These are phyloP conservation scores for Aleiodes alternator DNA, from an alignment of 2,888 invertebrate genomes.

Conservation along the genomic window DNA sequence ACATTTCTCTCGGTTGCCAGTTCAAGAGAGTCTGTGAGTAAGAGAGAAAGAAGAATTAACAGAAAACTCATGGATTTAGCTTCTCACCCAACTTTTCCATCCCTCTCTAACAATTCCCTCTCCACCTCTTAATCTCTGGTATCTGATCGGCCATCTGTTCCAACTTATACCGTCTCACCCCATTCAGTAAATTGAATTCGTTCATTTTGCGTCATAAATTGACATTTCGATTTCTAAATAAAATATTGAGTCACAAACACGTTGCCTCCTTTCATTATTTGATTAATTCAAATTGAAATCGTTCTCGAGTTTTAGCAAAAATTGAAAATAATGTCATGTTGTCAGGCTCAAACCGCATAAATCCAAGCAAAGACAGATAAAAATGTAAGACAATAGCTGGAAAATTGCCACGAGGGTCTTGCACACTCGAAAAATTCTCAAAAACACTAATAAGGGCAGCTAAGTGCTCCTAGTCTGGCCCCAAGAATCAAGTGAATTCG, in stretches of 20 bases:
- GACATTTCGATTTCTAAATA: slow-evolving; percentile 36
- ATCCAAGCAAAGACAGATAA: slow-evolving; percentile 11
- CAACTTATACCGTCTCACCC: slow-evolving; percentile 63
- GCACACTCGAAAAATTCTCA: slow-evolving; percentile 62
- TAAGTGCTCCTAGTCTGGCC: slow-evolving; percentile 71
- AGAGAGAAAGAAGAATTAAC: slow-evolving; percentile 6
- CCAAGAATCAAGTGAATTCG: slow-evolving; percentile 66
- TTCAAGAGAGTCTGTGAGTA: slow-evolving; percentile 23
- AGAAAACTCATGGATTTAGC: slow-evolving; percentile 27
- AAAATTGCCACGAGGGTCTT: slow-evolving; percentile 67
- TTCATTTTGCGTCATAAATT: slow-evolving; percentile 47
- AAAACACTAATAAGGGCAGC: slow-evolving; percentile 63
- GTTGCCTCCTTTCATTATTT: no score
- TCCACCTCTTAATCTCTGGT: slow-evolving; percentile 72
- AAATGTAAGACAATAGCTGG: slow-evolving; percentile 67
- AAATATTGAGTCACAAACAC: slow-evolving; percentile 24
- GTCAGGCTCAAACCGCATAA: neutral
- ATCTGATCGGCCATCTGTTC: slow-evolving; percentile 75
- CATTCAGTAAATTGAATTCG: slow-evolving; percentile 47
- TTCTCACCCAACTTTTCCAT: slow-evolving; percentile 31
- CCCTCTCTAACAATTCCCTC: slow-evolving; percentile 28
- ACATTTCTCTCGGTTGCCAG: slow-evolving; percentile 72
- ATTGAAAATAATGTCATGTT: no score
- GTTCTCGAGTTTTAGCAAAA: no score
- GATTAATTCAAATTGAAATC: no score